phyloP scores from a whole-genome alignment of 1,140 invertebrate genomes.

The Dolichoris vasculosae region DNA sequence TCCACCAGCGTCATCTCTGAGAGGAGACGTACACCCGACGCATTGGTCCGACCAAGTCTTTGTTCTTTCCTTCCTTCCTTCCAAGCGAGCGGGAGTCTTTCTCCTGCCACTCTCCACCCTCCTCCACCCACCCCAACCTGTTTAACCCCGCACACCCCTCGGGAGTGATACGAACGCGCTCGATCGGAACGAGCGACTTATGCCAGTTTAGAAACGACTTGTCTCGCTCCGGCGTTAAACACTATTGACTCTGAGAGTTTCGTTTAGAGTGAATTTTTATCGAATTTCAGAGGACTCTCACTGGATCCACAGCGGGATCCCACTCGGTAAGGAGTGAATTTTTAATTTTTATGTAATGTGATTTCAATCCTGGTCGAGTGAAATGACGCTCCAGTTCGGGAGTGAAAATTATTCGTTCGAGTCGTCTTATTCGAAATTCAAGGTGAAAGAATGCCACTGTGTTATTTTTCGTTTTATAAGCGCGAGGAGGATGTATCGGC shows the following conservation, averaged over 20 bases:
- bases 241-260: constrained; percentile 14
- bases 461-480: constrained; percentile 12
- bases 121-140: background rate
- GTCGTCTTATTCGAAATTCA: background rate
- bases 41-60: background rate
- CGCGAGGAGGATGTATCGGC: background rate
- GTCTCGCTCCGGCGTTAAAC: background rate
- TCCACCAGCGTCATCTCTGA: constrained; percentile 70
- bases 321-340: constrained; percentile 19
- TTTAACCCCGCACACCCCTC: background rate
- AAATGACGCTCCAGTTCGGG: background rate
- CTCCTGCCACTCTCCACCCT: background rate
- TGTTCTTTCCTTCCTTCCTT: background rate
- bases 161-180: background rate
- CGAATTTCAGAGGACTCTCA: background rate
- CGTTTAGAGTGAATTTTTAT: constrained; percentile 15
- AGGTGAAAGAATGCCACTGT: constrained; percentile 9
- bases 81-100: background rate
- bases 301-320: background rate
- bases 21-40: background rate
- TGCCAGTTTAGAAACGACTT: background rate
- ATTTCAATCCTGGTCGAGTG: constrained; percentile 25
- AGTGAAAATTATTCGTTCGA: background rate
- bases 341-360: constrained; percentile 24
- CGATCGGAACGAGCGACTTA: background rate